Evolutionary conservation across 2,113 vertebrate genomes (phyloP), one percentile per base, ranked within the genome.

Genomic region (Atlantisia rogersi): DNA sequence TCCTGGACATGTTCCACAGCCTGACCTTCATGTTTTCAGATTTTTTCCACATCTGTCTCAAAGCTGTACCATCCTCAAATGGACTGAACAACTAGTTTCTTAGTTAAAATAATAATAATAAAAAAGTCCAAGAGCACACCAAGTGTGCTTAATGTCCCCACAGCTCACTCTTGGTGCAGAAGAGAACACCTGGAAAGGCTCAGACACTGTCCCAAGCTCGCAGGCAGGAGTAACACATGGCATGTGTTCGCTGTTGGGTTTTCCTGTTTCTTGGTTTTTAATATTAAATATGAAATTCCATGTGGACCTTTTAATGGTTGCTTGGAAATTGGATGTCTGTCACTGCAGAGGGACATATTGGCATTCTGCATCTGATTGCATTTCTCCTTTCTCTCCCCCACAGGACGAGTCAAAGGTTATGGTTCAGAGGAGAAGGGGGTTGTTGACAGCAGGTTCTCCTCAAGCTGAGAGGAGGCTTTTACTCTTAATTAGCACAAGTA

Each of bases 221-320:
- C 82, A 75, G 69, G 94, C 86, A 96, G 88, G 78, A 78, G 95
- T 42, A 81, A 83, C 92, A 62, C 77, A 70, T 0, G 1, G 63
- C 70, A 39, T 94, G 75, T 62, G 82, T 39, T 80, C 7, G 0
- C 94, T 2, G 2, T 78, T 90, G 89, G 65, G 25, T 81, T 95
- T 97, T 90, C 95, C 75, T 81, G 78, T 95, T 95, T 94, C 85
- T 96, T 58, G 25, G 75, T 92, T 85, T 90, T 94, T 96, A 75
- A 39, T 95, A 97, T 98, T 97, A 97, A 96, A 97, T 73, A 92
- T 92, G 60, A 94, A 97, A 97, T 98, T 98, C 97, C 96, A 87
- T 75, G 84, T 58, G 21, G 87, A 86, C 39, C 71, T 96, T 91
- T 73, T 75, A 91, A 60, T 86, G 95, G 95, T 97, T 97, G 97